Percentiles rank a stretch among this genome's conserved stretches.
Conservation (phyloP, 2,113 vertebrate genomes). For the Heliornis fulica region DNA sequence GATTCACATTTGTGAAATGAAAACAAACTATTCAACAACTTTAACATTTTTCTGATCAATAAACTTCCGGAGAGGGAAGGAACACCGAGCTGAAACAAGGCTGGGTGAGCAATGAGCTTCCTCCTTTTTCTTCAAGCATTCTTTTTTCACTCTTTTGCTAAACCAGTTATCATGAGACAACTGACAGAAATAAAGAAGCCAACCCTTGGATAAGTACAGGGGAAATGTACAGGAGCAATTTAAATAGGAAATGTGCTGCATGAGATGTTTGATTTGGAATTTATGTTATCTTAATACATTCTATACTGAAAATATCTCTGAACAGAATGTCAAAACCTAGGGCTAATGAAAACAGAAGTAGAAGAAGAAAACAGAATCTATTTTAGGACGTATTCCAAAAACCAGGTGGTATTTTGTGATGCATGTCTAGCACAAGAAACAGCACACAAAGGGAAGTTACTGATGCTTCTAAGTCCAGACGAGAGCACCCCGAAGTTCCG, state of each 20-base stretch:
- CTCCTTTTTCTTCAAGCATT: constrained; percentile 17
- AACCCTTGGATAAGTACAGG: background rate
- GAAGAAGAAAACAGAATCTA: constrained; percentile 17
- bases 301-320: background rate
- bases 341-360: constrained; percentile 22
- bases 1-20: constrained; percentile 43
- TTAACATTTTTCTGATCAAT: constrained; percentile 40
- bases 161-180: constrained; percentile 18
- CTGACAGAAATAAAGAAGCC: constrained; percentile 11
- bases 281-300: constrained; percentile 42
- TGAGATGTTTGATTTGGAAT: constrained; percentile 27
- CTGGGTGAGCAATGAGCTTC: constrained; percentile 9
- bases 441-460: background rate
- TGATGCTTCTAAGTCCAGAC: background rate
- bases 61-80: constrained; percentile 14
- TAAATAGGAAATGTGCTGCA: constrained; percentile 38
- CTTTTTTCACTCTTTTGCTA: constrained; percentile 6
- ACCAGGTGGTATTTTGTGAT: background rate
- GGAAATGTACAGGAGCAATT: constrained; percentile 29
- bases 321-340: constrained; percentile 40
- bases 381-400: background rate
- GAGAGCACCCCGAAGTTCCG: background rate
- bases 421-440: background rate
- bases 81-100: constrained; percentile 24
- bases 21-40: constrained; percentile 55